Conservation (phyloP, 2,797 vertebrate genomes). For the Acrossocheilus wenchowensis region DNA sequence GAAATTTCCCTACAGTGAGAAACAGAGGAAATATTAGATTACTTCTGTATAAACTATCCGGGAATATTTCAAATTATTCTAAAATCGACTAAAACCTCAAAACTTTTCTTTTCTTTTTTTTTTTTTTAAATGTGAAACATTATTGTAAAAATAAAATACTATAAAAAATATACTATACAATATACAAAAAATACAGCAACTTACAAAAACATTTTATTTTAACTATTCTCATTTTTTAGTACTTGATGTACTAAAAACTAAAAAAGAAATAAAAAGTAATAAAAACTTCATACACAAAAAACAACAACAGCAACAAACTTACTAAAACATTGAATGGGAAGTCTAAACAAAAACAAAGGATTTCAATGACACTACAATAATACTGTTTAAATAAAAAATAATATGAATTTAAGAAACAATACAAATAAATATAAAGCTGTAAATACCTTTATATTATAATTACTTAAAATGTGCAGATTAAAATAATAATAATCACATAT, state of each 20-base stretch:
- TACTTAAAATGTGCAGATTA: background rate
- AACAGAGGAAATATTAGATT: background rate
- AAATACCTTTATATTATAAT: too few species aligned
- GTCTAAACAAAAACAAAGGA: background rate
- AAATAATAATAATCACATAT: slow-evolving; percentile 14
- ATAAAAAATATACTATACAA: too few species aligned
- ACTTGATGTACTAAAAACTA: background rate
- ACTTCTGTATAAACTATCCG: background rate
- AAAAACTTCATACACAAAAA: background rate
- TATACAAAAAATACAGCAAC: too few species aligned
- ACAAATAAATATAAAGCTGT: background rate
- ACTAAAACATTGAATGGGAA: background rate
- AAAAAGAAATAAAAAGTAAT: background rate
- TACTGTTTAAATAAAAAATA: background rate
- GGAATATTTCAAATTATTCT: background rate
- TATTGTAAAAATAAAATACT: too few species aligned
- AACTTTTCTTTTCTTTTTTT: too few species aligned
- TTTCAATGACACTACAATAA: background rate
- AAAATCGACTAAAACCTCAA: too few species aligned
- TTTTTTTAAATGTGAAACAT: too few species aligned
- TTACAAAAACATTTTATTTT: background rate
- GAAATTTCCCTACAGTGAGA: slow-evolving; percentile 68
- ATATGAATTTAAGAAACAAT: background rate
- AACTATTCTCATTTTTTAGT: background rate
- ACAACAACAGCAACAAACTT: background rate